Evolutionary conservation across 30 jellyfish, hydroid and myxozoan genomes (phyloP).

Genomic region (Pseudorhiza aurosa): DNA sequence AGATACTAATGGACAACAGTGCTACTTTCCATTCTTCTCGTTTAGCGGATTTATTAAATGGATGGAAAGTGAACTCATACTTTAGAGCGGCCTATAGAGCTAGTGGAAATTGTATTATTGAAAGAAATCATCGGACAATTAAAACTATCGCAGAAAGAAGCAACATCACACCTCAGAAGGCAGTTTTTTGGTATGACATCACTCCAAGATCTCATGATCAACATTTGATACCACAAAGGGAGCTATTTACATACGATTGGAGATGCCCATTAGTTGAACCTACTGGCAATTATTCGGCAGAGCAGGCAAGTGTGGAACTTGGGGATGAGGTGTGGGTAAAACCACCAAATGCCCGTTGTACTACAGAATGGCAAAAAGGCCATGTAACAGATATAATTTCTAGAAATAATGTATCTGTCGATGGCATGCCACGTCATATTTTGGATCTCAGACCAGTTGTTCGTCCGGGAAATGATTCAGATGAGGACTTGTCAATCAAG

Average conservation of each 20-base stretch:
- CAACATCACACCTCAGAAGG: neutral
- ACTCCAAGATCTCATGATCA: slow-evolving; percentile 28
- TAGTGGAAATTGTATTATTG: slow-evolving; percentile 35
- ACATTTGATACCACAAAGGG: slow-evolving; percentile 23
- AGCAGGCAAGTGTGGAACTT: slow-evolving; percentile 18
- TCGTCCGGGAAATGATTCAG: neutral
- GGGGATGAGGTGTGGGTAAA: slow-evolving; percentile 44
- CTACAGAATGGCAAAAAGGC: slow-evolving; percentile 7
- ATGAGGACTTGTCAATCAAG: neutral
- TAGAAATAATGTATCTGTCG: slow-evolving; percentile 1
- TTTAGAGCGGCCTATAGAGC: slow-evolving; percentile 23
- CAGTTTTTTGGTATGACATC: slow-evolving; percentile 14
- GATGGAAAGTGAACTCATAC: neutral
- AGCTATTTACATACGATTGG: slow-evolving; percentile 12
- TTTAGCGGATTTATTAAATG: neutral
- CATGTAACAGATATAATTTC: slow-evolving; percentile 12
- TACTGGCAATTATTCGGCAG: slow-evolving; percentile 1
- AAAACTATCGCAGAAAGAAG: slow-evolving; percentile 9
- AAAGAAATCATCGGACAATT: slow-evolving; percentile 29
- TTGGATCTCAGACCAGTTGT: slow-evolving; percentile 10
- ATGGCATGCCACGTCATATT: slow-evolving; percentile 33
- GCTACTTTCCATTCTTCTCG: neutral
- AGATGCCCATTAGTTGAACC: slow-evolving; percentile 17
- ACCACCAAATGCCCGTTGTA: slow-evolving; percentile 15
- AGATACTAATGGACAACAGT: slow-evolving; percentile 27